Evolutionary conservation across 2,113 vertebrate species (phyloP), one percentile per base, ranked within the genome.

Genomic region (Ptilorrhoa leucosticta): DNA sequence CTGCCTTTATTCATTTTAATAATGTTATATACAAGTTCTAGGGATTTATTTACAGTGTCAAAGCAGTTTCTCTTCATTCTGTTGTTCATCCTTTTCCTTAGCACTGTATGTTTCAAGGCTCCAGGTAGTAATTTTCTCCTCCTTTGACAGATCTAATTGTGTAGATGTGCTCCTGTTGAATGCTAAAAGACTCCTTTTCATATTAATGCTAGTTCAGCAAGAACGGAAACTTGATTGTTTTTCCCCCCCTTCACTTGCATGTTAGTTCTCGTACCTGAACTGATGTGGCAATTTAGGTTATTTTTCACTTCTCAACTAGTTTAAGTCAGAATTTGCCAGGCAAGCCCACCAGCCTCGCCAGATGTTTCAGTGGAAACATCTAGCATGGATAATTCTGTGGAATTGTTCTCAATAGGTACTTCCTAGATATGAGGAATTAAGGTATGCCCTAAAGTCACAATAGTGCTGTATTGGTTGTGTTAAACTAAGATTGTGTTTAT

Each of bases 171-270:
- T 84, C 17, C 53, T 51, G 17, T 50, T 69, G 73, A 90, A 48
- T 64, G 69, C 73, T 82, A 42, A 51, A 87, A 79, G 68, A 26
- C 12, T 71, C 23, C 6, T 71, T 89, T 89, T 75, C 9, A 5
- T 63, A 11, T 66, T 82, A 12, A 12, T 20, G 48, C 17, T 75
- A 44, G 35, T 68, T 73, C 33, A 51, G 44, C 65, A 76, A 68
- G 19, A 37, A 19, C 8, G 17, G 31, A 71, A 56, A 71, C 44
- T 39, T 13, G 27, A 44, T 24, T 56, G 54, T 4, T 45, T 35
- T 35, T 18, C 5, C 2, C 0, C 2, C 15, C 2, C 2, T 2
- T 18, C 26, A 13, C 3, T 35, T 68, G 10, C 64, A 13, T 21
- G 17, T 39, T 50, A 50, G 23, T 60, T 44, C 31, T 83, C 5